Evolutionary conservation across 1,140 invertebrate species (phyloP).

Genomic region (Zeugodacus cucurbitae): DNA sequence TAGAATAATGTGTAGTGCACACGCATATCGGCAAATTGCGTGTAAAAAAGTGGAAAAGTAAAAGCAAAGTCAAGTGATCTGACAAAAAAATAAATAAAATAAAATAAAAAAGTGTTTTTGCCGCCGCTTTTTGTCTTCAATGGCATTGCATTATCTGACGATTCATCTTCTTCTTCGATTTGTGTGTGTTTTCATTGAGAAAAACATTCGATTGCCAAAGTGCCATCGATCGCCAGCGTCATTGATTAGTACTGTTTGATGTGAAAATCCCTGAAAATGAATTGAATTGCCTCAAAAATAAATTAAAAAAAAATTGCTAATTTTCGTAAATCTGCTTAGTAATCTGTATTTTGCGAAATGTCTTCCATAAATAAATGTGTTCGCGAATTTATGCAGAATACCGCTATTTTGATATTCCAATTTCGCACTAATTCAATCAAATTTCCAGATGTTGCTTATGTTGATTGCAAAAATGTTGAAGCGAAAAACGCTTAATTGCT

Average conservation of each 20-base stretch:
- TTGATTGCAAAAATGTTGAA: neutral
- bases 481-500: neutral
- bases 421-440: neutral
- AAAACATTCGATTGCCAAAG: neutral
- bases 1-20: neutral
- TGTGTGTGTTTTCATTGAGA: conserved; percentile 14
- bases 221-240: neutral
- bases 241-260: neutral
- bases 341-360: neutral
- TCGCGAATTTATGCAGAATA: neutral
- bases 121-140: neutral
- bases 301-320: neutral
- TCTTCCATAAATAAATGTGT: neutral
- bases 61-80: conserved; percentile 17
- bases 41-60: neutral
- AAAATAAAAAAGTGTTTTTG: neutral
- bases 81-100: neutral
- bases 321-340: too few species aligned
- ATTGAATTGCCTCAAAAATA: neutral
- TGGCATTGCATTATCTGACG: conserved; percentile 4
- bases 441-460: neutral
- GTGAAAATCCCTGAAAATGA: neutral
- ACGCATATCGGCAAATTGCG: neutral
- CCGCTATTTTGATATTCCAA: neutral
- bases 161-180: neutral